These are phyloP conservation scores for Taxidea taxus DNA, from an alignment of 2,113 vertebrate genomes.

Conservation along the genomic window DNA sequence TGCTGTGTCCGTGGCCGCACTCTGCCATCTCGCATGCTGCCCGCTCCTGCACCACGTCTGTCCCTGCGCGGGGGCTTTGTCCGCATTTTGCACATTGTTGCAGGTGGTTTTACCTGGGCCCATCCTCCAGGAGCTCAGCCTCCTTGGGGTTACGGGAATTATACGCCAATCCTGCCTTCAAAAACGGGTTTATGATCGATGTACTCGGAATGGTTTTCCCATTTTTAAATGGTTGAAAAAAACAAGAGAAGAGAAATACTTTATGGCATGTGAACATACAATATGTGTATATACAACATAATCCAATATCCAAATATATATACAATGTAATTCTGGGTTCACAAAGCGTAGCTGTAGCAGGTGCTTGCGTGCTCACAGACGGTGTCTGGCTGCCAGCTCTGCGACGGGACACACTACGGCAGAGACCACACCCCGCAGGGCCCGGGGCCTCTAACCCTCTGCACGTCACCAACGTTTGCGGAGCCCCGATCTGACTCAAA, in stretches of 20 bases:
- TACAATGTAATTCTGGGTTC: no score
- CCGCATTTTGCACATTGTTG: fast-evolving
- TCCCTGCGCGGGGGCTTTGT: background rate
- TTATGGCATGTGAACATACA: background rate
- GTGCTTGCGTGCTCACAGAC: no score
- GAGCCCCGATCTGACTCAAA: no score
- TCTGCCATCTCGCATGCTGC: fast-evolving
- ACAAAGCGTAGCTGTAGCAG: no score
- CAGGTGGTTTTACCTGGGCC: no score
- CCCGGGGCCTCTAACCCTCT: background rate
- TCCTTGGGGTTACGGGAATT: background rate
- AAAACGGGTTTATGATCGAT: background rate
- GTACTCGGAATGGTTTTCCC: background rate
- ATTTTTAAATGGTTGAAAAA: background rate
- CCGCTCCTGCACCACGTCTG: background rate
- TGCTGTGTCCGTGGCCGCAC: no score
- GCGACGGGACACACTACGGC: no score
- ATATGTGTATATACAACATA: no score
- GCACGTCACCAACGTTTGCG: background rate
- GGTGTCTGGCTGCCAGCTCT: no score
- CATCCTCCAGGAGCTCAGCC: no score
- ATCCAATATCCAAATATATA: no score
- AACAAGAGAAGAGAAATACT: background rate
- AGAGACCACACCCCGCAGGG: fast-evolving
- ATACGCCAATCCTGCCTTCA: background rate